These are phyloP conservation scores for Lysandra coridon DNA, from an alignment of 2,888 invertebrate genomes.

Conservation along the genomic window DNA sequence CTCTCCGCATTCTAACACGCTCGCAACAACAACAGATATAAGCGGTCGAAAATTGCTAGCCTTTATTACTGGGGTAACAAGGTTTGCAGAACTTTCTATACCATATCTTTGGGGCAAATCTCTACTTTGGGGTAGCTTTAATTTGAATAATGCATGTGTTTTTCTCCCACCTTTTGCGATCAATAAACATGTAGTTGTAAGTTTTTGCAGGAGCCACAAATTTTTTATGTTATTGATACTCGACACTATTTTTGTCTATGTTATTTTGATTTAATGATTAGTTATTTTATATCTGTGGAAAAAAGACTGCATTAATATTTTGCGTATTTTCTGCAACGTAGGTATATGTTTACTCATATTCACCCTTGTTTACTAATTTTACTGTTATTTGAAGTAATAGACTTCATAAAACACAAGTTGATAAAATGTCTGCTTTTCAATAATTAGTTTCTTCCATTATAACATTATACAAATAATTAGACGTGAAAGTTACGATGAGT, in stretches of 20 bases:
- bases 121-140: constrained; percentile 51
- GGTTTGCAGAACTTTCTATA: constrained; percentile 46
- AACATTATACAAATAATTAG: constrained; percentile 9
- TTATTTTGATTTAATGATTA: too few relatives aligned
- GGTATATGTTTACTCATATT: too few relatives aligned
- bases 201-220: background rate
- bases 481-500: constrained; percentile 32
- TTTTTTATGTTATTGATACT: background rate
- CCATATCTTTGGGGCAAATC: constrained; percentile 44
- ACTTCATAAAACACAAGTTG: too few relatives aligned
- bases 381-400: too few relatives aligned
- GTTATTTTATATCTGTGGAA: too few relatives aligned
- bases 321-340: too few relatives aligned
- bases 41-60: constrained; percentile 51
- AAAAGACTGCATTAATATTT: too few relatives aligned
- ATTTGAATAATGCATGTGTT: constrained; percentile 33
- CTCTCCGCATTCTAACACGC: constrained; percentile 46
- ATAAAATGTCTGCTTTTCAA: background rate
- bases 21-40: constrained; percentile 50
- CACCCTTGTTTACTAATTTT: too few relatives aligned
- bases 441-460: constrained; percentile 18
- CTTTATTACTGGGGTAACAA: constrained; percentile 49
- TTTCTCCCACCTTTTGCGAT: background rate
- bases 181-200: background rate
- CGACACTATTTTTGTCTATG: background rate